Percentiles rank a stretch among this genome's conserved stretches.
Evolutionary conservation across 2,113 vertebrate genomes (phyloP).

Genomic region (Notiomystis cincta): DNA sequence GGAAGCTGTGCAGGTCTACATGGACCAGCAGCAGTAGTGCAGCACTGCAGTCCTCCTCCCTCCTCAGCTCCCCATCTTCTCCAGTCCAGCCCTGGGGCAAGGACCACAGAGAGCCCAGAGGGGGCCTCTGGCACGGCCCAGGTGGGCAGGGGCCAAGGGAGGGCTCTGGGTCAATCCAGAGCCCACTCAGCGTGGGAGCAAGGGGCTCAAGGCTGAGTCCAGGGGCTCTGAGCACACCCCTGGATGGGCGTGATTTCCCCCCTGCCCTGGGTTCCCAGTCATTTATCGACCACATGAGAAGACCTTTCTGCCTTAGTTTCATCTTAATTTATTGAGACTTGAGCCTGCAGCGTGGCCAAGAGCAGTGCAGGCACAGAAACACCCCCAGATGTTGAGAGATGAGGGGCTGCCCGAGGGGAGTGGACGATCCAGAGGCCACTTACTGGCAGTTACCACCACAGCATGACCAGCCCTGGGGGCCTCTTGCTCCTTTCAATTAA

Average conservation of each 20-base stretch:
- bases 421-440: rapidly evolving
- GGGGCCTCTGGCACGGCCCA: not conserved
- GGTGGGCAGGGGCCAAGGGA: not conserved
- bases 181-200: rapidly evolving
- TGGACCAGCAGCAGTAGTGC: slow-evolving; percentile 60
- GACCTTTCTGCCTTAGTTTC: not conserved
- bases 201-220: not conserved
- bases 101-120: rapidly evolving
- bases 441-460: not conserved
- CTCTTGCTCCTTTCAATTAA: not conserved
- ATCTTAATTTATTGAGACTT: not conserved
- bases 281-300: rapidly evolving
- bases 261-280: not conserved
- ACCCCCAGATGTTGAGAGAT: rapidly evolving
- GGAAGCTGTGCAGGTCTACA: slow-evolving; percentile 84
- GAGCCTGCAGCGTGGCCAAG: not conserved
- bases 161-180: not conserved
- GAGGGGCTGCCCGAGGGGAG: not conserved
- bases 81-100: not conserved
- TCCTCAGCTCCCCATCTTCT: not conserved
- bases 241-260: not conserved
- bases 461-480: rapidly evolving
- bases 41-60: not conserved
- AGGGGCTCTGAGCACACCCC: not conserved
- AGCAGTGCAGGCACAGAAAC: not conserved